These are phyloP conservation scores for Epinotia ramella DNA, from an alignment of 2,888 invertebrate species.

Conservation along the genomic window DNA sequence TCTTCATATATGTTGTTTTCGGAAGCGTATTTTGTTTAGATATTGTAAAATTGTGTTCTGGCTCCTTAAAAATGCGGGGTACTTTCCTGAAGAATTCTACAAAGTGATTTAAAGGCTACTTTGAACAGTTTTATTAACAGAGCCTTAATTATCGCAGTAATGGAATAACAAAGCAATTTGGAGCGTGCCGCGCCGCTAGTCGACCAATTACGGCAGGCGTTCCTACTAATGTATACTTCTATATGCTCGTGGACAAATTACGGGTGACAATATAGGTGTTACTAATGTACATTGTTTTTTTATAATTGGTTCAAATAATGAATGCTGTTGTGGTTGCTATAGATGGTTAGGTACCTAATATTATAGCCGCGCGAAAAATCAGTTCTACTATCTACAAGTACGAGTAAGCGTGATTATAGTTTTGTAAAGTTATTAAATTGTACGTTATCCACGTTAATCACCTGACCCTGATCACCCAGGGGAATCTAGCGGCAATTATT, in stretches of 20 bases:
- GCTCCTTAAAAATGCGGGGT: background rate
- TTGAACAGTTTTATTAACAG: slow-evolving; percentile 3
- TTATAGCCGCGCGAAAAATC: no score
- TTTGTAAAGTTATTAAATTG: no score
- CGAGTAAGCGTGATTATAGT: no score
- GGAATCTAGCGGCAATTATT: no score
- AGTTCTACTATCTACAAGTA: no score
- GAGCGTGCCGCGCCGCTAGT: slow-evolving; percentile 12
- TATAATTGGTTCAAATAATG: no score
- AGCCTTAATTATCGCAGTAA: slow-evolving; percentile 35
- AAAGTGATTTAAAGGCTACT: slow-evolving; percentile 29
- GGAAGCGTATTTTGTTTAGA: no score
- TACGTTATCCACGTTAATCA: no score
- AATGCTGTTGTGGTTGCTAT: no score
- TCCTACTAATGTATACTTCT: slow-evolving; percentile 7
- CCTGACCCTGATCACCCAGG: no score
- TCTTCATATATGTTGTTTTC: no score
- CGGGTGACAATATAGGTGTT: background rate
- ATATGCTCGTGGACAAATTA: slow-evolving; percentile 4
- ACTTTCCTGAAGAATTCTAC: slow-evolving; percentile 1
- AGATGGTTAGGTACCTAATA: no score
- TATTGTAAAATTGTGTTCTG: background rate
- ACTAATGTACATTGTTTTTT: background rate
- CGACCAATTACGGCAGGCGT: slow-evolving; percentile 36
- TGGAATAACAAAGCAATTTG: slow-evolving; percentile 43